phyloP scores from a whole-genome alignment of 2,888 invertebrate species.

The Amaurobius ferox region DNA sequence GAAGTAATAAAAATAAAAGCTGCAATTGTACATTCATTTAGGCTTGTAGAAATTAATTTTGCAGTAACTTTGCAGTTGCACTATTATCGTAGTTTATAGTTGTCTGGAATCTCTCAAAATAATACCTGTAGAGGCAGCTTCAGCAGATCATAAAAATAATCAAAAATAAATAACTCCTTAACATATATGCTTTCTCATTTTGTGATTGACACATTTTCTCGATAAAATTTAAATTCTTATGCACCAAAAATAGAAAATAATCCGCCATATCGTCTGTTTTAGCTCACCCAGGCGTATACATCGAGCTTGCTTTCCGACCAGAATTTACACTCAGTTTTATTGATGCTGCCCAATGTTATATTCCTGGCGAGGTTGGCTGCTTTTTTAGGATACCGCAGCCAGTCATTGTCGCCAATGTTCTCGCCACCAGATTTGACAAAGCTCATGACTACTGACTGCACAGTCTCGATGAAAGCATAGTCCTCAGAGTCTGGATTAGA shows the following conservation, averaged over 20 bases:
- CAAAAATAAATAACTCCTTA: background rate
- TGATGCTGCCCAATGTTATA: conserved; percentile 72
- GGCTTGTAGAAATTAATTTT: no score
- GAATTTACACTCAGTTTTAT: conserved; percentile 75
- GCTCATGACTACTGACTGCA: conserved; percentile 74
- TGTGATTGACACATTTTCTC: background rate
- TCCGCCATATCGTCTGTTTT: conserved; percentile 8
- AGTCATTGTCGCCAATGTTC: conserved; percentile 68
- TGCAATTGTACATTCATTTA: no score
- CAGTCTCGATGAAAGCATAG: conserved; percentile 73
- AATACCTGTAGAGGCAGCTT: background rate
- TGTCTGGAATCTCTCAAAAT: background rate
- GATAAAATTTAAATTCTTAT: background rate
- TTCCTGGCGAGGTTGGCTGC: conserved; percentile 73
- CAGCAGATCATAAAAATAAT: background rate
- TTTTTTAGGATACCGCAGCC: conserved; percentile 74
- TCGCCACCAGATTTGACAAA: conserved; percentile 74
- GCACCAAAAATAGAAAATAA: no score
- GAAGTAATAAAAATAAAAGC: no score
- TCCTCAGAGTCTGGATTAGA: conserved; percentile 74
- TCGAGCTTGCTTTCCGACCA: conserved; percentile 75
- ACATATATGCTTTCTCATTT: background rate
- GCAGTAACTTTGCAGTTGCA: no score
- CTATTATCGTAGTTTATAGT: background rate
- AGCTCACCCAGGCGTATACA: conserved; percentile 75